Evolutionary conservation across 2,888 invertebrate species (phyloP), one percentile per base, ranked within the genome.

Genomic region (Carterocephalus palaemon): DNA sequence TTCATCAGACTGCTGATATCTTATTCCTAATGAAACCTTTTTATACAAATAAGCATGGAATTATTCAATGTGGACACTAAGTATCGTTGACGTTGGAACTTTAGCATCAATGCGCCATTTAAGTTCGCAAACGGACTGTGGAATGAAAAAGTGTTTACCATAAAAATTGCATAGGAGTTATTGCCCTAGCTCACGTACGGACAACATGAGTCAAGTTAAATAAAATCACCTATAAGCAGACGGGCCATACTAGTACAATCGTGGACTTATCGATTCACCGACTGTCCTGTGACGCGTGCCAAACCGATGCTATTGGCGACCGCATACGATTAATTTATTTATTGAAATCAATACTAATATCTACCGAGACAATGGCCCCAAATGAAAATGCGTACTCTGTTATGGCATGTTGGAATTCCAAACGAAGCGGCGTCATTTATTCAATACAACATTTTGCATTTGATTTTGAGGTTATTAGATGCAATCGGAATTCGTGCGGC

Each of bases 281-380:
- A 61, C 63, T 70, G 84, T 82, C 67, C 68, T 52, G 52, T 60
- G 78, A 67, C 85, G 81, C 85, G 84, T 85, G 85, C 84, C 85
- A 85, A 85, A 79, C 72, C 70, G 59, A 73, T 75, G 72, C 85
- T 85, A 82, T 85, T 75, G 66, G 68, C 64, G 78, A 70, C 67
- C 66, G 72, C 72, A 81, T 79, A 75, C 82, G 70, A 79, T 83
- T 86, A 85, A 85, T 86, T 84, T 85, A 86, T 85, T 83, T 85
- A 86, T 85, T 85, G 78, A 85, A 86, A 86, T 86, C 83, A 82
- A 80, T 83, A 85, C 85, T 85, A 82, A 85, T 85, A 85, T 83
- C 85, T 79, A 70, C 70, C 69, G 75, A 81, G 70, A 86, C 86
- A 86, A 86, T 84, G 77, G 84, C 73, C 74, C 77, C 75, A 84